A percentile compares a stretch with the other conserved stretches of the same genome.
These are phyloP conservation scores for Oreocharis arfaki DNA, from an alignment of 2,113 vertebrate genomes.

Conservation along the genomic window DNA sequence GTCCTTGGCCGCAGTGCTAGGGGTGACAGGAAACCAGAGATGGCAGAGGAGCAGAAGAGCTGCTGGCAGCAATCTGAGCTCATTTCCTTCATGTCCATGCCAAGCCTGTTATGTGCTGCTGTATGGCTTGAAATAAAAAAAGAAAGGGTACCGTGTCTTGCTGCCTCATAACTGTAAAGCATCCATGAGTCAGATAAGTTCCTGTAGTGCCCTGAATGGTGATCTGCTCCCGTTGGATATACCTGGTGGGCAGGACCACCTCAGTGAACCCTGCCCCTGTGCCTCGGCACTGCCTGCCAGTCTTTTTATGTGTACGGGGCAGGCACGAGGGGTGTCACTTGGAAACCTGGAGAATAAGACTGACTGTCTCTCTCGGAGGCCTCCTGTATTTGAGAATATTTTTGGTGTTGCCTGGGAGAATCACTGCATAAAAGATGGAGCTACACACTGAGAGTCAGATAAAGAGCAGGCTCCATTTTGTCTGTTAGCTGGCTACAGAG, in stretches of 20 bases:
- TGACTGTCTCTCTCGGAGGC: not conserved
- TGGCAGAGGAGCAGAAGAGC: not conserved
- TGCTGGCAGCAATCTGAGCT: not conserved
- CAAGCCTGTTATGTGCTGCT: not conserved
- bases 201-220: not conserved
- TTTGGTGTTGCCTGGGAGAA: not conserved
- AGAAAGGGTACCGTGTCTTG: fast-evolving
- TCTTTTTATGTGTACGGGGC: fast-evolving
- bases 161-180: not conserved
- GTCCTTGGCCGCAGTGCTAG: not conserved
- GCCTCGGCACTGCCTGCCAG: not conserved
- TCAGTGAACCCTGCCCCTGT: not conserved
- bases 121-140: not conserved
- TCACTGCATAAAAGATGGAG: not conserved
- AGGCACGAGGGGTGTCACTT: not conserved
- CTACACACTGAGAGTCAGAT: not conserved
- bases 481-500: not conserved
- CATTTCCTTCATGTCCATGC: not conserved
- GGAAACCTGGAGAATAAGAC: not conserved
- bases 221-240: not conserved
- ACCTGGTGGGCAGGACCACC: not conserved
- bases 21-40: not conserved
- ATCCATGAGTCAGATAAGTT: not conserved
- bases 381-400: not conserved
- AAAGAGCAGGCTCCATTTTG: not conserved